Evolutionary conservation across 2,113 vertebrate genomes (phyloP).

Genomic region (Asarcornis scutulata): DNA sequence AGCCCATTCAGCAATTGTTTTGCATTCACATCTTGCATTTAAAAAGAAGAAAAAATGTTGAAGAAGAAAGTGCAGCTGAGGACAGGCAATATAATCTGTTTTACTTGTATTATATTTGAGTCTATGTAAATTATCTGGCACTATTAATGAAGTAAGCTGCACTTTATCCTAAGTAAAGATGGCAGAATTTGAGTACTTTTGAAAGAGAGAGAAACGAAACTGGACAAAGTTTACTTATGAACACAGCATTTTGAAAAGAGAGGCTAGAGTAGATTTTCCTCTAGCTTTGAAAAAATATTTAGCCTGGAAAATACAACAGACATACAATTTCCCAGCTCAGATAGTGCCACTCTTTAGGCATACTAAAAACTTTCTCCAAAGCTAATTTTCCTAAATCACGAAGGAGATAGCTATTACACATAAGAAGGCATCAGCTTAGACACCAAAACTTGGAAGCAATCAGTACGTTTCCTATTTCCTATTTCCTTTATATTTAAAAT

Average conservation of each 20-base stretch:
- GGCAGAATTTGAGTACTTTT: slow-evolving; percentile 8
- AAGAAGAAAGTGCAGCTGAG: slow-evolving; percentile 50
- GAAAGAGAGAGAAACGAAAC: neutral
- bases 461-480: too few relatives aligned
- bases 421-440: neutral
- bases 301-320: neutral
- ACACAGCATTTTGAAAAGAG: neutral
- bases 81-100: slow-evolving; percentile 41
- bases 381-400: neutral
- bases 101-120: slow-evolving; percentile 38
- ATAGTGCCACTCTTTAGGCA: neutral
- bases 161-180: slow-evolving; percentile 46
- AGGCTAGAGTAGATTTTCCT: neutral
- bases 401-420: neutral
- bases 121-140: slow-evolving; percentile 55
- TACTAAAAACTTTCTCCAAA: neutral
- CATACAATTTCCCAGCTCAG: neutral
- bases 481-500: neutral
- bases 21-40: slow-evolving; percentile 60
- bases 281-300: neutral
- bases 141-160: slow-evolving; percentile 37
- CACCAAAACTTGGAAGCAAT: neutral
- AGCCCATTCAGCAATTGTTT: slow-evolving; percentile 51
- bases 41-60: neutral
- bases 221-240: neutral